A percentile compares a stretch with the other conserved stretches of the same genome.
These are phyloP conservation scores for Xestia xanthographa DNA, from an alignment of 2,888 invertebrate genomes.

Conservation along the genomic window DNA sequence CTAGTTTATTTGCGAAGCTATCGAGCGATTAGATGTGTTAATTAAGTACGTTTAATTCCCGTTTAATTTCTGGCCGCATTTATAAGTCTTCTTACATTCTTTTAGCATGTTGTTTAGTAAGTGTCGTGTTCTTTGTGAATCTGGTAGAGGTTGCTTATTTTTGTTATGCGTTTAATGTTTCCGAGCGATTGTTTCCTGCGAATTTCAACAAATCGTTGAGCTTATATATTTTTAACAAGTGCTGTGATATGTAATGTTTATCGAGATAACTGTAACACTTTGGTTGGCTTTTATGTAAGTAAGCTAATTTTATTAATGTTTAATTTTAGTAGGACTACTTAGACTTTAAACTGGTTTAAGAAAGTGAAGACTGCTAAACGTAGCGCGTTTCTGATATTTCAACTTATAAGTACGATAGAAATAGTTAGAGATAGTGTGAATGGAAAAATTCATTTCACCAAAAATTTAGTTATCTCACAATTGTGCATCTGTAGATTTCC, in stretches of 20 bases:
- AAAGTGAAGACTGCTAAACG: background rate
- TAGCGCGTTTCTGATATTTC: background rate
- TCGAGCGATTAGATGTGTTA: slow-evolving; percentile 9
- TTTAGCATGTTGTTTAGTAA: background rate
- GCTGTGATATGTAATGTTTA: slow-evolving; percentile 35
- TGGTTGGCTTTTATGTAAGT: too few species aligned
- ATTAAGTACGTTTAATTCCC: slow-evolving; percentile 1
- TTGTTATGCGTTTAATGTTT: background rate
- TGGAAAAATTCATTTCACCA: background rate
- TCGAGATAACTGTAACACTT: background rate
- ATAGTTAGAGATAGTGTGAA: slow-evolving; percentile 11
- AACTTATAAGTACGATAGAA: background rate
- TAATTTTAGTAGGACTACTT: background rate
- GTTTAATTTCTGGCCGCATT: slow-evolving; percentile 12
- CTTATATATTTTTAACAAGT: slow-evolving; percentile 12
- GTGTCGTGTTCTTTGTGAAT: slow-evolving; percentile 6
- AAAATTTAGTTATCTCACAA: slow-evolving; percentile 32
- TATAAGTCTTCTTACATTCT: background rate
- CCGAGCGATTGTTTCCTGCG: background rate
- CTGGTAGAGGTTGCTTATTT: background rate
- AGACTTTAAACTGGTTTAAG: slow-evolving; percentile 9
- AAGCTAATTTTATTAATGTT: too few species aligned
- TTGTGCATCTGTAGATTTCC: slow-evolving; percentile 25
- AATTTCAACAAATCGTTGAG: background rate
- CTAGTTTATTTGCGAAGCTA: slow-evolving; percentile 28